Evolutionary conservation across 2,888 invertebrate species (phyloP), one percentile per base, ranked within the genome.

Genomic region (Ormyrus thymus): DNA sequence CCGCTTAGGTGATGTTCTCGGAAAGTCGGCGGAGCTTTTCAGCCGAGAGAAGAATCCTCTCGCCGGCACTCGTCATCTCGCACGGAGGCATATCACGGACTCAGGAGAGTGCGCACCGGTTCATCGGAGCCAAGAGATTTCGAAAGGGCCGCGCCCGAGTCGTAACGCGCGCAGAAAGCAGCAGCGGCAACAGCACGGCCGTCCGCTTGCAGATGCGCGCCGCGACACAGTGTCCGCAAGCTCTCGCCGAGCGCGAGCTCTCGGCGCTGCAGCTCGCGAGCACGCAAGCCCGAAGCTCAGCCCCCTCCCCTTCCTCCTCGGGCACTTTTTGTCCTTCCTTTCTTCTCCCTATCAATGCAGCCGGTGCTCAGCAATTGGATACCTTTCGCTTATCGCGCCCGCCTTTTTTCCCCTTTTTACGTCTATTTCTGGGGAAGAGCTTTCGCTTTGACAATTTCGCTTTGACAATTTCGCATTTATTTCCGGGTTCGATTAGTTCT

Each of bases 191-290:
- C 9, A 45, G 50, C 45, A 15, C 3, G 3, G 29, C 29, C 48
- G 73, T 76, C 79, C 78, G 66, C 62, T 74, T 73, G 78, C 78
- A 64, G 78, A 71, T 51, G 74, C 79, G 81, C 79, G 59, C 58
- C 66, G 56, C 71, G 71, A 68, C 66, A 69, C 66, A 81, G 70
- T 79, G 81, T 61, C 48, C 3, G 29, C 29, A 43, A 45, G 53
- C 56, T 10, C 45, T 13, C 46, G 9, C 61, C 8, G 29, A 8
- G 51, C 43, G 29, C 8, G 29, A 66, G 29, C 66, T 53, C 53
- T 53, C 51, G 50, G 43, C 43, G 61, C 51, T 59, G 51, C 50
- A 71, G 80, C 71, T 76, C 59, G 59, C 68, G 43, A 80, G 71
- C 76, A 78, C 81, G 81, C 80, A 80, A 68, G 78, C 65, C 72